Evolutionary conservation across 1,140 invertebrate species (phyloP), one percentile per base, ranked within the genome.

Genomic region (Megathymus violae): DNA sequence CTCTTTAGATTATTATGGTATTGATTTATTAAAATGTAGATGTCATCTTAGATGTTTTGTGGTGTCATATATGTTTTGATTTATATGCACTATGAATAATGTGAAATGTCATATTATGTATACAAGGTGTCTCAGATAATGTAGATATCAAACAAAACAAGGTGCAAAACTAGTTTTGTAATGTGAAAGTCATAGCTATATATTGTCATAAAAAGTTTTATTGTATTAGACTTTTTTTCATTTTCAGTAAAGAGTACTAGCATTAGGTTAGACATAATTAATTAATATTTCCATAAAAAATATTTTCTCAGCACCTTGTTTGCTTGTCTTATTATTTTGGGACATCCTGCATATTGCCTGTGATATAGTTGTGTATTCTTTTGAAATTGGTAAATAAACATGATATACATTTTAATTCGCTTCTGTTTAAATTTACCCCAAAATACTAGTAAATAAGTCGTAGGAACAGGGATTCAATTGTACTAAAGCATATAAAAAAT

Each of bases 331-430:
- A 36, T 51, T 38, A 51, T 11, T 11, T 36, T n/a, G 31, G 15
- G 31, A 52, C 34, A 52, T 40, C 16, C 17, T 40, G 31, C 50
- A 40, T 22, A 13, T 52, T 38, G 34, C 50, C 50, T 52, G 50
- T 52, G 50, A 52, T 52, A 52, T 52, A 52, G n/a, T 22, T 52
- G 48, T 11, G 15, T 17, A 51, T 34, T 38, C 14, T 9, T 16
- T 51, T 10, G 31, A 36, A 51, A 36, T 50, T 50, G 7, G 17
- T 36, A 50, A 15, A 4, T 36, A 40, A 16, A 16, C n/a, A 17
- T 19, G 36, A 19, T 43, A 11, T 40, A 52, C 16, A 19, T 38
- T 52, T 38, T 10, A 15, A 51, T 36, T 52, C 48, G 19, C 16
- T 38, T 17, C 15, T 3, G 10, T 13, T 9, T 10, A 19, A 22